Percentiles rank a stretch among this genome's conserved stretches.
Conservation (phyloP, 2,113 vertebrate species). For the Phocoena phocoena region DNA sequence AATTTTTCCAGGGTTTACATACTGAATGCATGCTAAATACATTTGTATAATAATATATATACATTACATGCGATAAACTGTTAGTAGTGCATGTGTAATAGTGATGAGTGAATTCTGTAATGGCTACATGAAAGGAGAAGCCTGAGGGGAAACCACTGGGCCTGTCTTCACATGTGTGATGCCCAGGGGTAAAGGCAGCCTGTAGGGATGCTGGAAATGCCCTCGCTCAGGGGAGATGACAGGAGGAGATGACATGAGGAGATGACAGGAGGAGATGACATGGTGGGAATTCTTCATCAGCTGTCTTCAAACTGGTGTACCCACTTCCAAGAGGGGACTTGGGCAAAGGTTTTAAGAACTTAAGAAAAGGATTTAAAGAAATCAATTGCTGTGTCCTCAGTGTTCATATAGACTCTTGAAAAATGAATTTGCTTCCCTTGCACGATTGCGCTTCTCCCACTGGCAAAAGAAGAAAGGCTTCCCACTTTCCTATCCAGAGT, state of each 20-base stretch:
- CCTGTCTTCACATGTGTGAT: rapidly evolving
- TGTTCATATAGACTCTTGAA: not conserved
- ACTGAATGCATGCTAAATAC: rapidly evolving
- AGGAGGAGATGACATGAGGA: too few species aligned
- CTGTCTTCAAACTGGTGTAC: not conserved
- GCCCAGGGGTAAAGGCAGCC: not conserved
- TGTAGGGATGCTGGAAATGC: rapidly evolving
- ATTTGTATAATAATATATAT: too few species aligned
- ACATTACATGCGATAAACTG: rapidly evolving
- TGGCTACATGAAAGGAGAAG: not conserved
- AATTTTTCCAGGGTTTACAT: not conserved
- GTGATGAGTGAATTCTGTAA: rapidly evolving
- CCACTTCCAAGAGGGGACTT: not conserved
- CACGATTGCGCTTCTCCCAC: rapidly evolving
- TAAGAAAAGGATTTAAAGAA: not conserved
- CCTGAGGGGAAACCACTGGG: rapidly evolving
- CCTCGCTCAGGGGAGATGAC: not conserved
- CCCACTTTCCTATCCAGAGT: not conserved
- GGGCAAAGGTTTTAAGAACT: not conserved
- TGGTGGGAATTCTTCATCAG: not conserved
- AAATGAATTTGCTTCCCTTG: not conserved
- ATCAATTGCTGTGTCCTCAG: not conserved
- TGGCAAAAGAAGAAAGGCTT: too few species aligned
- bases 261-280: too few species aligned
- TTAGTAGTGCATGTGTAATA: rapidly evolving